Percentiles rank a stretch among this genome's conserved stretches.
Conservation (phyloP, 2,888 invertebrate species). For the Argyra leucocephala region DNA sequence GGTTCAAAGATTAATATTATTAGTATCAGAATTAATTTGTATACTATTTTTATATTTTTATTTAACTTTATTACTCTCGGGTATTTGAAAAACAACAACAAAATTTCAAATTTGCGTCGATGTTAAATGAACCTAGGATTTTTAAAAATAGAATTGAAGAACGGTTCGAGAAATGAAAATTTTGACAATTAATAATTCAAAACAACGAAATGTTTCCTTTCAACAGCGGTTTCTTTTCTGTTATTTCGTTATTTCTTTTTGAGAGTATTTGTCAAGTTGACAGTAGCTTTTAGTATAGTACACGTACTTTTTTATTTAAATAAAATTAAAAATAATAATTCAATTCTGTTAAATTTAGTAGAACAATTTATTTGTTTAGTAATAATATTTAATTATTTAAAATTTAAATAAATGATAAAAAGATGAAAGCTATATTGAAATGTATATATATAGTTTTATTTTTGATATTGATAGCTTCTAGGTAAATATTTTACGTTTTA, state of each 20-base stretch:
- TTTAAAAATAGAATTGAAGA: too few species aligned
- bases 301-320: constrained; percentile 6
- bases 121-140: too few species aligned
- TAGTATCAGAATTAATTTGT: too few species aligned
- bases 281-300: not conserved
- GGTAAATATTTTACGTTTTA: not conserved
- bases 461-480: not conserved
- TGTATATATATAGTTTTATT: not conserved
- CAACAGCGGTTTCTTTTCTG: not conserved
- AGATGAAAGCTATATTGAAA: not conserved
- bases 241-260: not conserved
- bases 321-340: not conserved
- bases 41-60: too few species aligned
- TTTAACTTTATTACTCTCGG: too few species aligned
- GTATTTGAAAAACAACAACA: too few species aligned
- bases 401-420: not conserved
- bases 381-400: not conserved
- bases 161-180: too few species aligned
- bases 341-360: too few species aligned
- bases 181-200: too few species aligned
- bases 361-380: not conserved
- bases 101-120: too few species aligned
- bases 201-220: too few species aligned
- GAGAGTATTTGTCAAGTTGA: not conserved
- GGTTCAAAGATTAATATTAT: too few species aligned